Evolutionary conservation across 1,140 invertebrate species (phyloP).

Genomic region (Patella vulgata): DNA sequence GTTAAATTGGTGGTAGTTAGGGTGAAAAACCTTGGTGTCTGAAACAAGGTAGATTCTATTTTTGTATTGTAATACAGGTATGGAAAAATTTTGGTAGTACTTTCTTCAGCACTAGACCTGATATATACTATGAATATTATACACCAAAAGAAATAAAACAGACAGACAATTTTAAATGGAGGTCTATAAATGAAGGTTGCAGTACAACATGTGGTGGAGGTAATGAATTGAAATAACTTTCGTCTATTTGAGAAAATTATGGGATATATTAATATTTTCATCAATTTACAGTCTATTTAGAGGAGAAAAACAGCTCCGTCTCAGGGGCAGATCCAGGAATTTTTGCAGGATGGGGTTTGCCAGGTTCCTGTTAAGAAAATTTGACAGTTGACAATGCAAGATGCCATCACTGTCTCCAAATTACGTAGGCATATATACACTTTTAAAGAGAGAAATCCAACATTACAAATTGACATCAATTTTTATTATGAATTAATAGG

Average conservation of each 20-base stretch:
- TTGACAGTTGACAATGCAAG: no score
- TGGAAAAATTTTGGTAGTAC: slow-evolving; percentile 24
- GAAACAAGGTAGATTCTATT: no score
- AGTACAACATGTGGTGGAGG: slow-evolving; percentile 22
- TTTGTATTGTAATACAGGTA: slow-evolving; percentile 20
- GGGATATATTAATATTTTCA: background rate
- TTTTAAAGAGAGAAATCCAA: no score
- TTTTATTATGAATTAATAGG: no score
- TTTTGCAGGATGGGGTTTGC: no score
- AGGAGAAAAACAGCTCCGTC: background rate
- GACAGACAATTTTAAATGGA: slow-evolving; percentile 12
- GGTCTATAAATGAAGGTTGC: slow-evolving; percentile 2
- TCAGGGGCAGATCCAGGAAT: no score
- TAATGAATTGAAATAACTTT: background rate
- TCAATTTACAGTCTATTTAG: background rate
- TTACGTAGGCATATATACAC: no score
- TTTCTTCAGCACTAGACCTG: slow-evolving; percentile 27
- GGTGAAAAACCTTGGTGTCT: no score
- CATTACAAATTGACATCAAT: no score
- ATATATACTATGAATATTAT: slow-evolving; percentile 32
- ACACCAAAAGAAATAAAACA: background rate
- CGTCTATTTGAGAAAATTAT: background rate
- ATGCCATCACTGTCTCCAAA: no score
- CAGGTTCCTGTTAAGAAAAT: no score
- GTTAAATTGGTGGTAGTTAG: no score